These are phyloP conservation scores for Leucoraja ocellata DNA, from an alignment of 2,797 vertebrate genomes.

Conservation along the genomic window DNA sequence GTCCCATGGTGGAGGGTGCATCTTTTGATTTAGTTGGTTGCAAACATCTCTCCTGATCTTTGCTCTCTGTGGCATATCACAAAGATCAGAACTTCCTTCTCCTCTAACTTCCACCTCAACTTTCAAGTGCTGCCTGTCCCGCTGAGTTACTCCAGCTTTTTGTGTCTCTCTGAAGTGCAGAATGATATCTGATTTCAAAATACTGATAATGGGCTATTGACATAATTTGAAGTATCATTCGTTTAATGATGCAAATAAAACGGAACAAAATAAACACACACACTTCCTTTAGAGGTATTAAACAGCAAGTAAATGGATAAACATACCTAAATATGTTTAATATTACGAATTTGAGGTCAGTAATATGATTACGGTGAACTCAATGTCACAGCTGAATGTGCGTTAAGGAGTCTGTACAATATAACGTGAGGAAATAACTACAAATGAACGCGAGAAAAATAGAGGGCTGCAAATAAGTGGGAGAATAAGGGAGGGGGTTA, in stretches of 20 bases:
- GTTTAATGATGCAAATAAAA: not conserved
- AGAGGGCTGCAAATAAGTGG: not conserved
- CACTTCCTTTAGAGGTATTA: too few species aligned
- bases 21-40: too few species aligned
- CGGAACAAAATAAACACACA: not conserved
- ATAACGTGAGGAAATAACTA: not conserved
- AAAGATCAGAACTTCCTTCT: too few species aligned
- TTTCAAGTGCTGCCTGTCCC: too few species aligned
- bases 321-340: not conserved
- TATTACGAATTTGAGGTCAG: not conserved
- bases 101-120: too few species aligned
- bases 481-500: not conserved
- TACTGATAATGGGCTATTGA: not conserved
- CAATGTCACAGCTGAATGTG: not conserved
- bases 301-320: too few species aligned
- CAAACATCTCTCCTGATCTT: too few species aligned
- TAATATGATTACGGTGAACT: not conserved
- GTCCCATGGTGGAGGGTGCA: too few species aligned
- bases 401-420: not conserved
- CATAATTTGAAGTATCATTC: not conserved
- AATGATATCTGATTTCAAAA: not conserved
- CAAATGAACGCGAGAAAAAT: not conserved
- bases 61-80: too few species aligned
- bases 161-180: too few species aligned
- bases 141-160: too few species aligned